These are phyloP conservation scores for Thumatha senex DNA, from an alignment of 2,888 invertebrate species.

Conservation along the genomic window DNA sequence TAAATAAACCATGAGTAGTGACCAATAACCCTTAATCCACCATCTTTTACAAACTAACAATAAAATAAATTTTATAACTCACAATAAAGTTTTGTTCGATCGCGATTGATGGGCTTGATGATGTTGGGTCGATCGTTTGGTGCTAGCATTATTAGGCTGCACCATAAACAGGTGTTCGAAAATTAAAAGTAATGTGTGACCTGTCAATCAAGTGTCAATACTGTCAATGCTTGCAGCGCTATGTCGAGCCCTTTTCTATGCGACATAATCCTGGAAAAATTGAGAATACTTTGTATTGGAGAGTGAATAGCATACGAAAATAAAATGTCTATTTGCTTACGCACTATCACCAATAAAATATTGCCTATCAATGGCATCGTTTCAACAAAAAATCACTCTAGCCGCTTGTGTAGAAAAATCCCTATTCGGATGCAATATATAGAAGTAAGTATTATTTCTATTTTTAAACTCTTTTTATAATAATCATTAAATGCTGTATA, in stretches of 20 bases:
- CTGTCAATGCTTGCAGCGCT: constrained; percentile 40
- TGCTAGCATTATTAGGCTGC: too few relatives aligned
- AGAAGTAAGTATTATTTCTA: constrained; percentile 65
- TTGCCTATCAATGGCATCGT: constrained; percentile 79
- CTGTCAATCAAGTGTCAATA: constrained; percentile 33
- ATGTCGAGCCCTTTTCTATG: constrained; percentile 51
- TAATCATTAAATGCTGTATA: neutral
- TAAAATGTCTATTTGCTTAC: constrained; percentile 83
- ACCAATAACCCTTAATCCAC: too few relatives aligned
- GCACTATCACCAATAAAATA: constrained; percentile 82
- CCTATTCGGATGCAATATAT: constrained; percentile 75
- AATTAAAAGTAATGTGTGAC: constrained; percentile 34
- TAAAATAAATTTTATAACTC: too few relatives aligned
- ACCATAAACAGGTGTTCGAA: constrained; percentile 19
- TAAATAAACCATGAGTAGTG: too few relatives aligned
- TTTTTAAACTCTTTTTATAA: neutral
- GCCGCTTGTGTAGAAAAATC: constrained; percentile 78
- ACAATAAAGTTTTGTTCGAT: too few relatives aligned
- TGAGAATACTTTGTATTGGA: constrained; percentile 40
- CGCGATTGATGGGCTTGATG: too few relatives aligned
- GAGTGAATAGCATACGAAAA: constrained; percentile 45
- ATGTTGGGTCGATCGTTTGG: too few relatives aligned
- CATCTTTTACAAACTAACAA: too few relatives aligned
- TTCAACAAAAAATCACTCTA: constrained; percentile 78
- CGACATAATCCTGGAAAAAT: constrained; percentile 56